Conservation (phyloP, 1,140 invertebrate genomes). For the Zaprionus ghesquierei region DNA sequence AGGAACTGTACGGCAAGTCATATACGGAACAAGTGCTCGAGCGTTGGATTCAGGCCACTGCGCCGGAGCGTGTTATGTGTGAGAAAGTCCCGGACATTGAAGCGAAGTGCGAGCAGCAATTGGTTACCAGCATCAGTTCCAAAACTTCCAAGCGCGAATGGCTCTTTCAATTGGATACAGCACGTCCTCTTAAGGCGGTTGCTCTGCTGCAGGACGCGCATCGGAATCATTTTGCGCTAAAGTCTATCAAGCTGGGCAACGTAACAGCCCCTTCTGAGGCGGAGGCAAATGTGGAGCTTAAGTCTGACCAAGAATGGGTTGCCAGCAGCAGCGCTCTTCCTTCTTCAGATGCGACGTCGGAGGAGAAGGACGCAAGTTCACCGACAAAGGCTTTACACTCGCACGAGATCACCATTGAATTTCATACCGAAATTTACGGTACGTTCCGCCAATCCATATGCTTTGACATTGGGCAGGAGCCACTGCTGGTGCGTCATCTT, state of each 20-base stretch:
- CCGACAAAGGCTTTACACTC: conserved; percentile 58
- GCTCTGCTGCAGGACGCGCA: conserved; percentile 89
- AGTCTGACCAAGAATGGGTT: conserved; percentile 86
- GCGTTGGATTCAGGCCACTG: conserved; percentile 85
- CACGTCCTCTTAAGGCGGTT: conserved; percentile 84
- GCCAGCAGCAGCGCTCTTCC: conserved; percentile 22
- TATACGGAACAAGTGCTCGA: conserved; percentile 88
- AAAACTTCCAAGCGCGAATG: conserved; percentile 88
- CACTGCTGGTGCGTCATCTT: conserved; percentile 88
- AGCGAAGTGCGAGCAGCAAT: conserved; percentile 85
- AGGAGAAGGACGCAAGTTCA: conserved; percentile 48
- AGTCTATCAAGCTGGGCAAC: conserved; percentile 82
- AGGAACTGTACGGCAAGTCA: conserved; percentile 87
- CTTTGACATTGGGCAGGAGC: conserved; percentile 90
- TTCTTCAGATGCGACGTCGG: conserved; percentile 10
- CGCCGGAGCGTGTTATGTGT: conserved; percentile 85
- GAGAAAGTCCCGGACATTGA: conserved; percentile 86
- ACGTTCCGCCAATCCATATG: conserved; percentile 91
- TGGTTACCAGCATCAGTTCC: conserved; percentile 86
- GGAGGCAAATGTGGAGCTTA: conserved; percentile 71
- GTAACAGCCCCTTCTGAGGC: conserved; percentile 31
- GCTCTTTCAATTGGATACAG: conserved; percentile 86
- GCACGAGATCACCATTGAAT: conserved; percentile 87
- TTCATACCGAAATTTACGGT: conserved; percentile 89
- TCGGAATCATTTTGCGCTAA: conserved; percentile 88